Evolutionary conservation across 2,113 vertebrate genomes (phyloP), one percentile per base, ranked within the genome.

Genomic region (Microcebus ravelobensis): DNA sequence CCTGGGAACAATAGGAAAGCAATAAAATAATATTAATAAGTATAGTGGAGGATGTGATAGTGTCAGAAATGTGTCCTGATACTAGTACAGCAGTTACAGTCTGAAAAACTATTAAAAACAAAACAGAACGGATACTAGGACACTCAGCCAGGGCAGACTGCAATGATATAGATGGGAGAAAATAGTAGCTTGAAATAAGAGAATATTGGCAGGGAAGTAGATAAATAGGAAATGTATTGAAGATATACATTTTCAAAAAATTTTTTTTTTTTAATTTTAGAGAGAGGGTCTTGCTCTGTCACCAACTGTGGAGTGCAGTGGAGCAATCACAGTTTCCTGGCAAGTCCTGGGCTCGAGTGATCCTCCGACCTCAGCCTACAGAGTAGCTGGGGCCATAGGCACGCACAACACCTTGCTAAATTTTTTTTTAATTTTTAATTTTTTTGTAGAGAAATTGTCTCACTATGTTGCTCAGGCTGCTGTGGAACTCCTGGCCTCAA

Each of bases 61-160:
- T 25, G 63, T 74, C 31, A 42, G 27, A 74, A 52, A 17, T 39
- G 31, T 74, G 29, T 70, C 15, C 20, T 70, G 5, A 70, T 15
- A 27, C 15, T 0, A 71, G 29, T 23, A 52, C 10, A 84, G 8
- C 6, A 70, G 21, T 63, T 52, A 11, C 2, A 52, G 25, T 50
- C 12, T 61, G 17, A 74, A 92, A 17, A 63, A 36, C 18, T 31
- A 34, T 65, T 42, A 45, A 31, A 94, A 55, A 61, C 25, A 6
- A 57, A 12, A 8, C n/a, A 45, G 5, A 21, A 5, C 8, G 17
- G 48, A 82, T 6, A 25, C 4, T 12, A 48, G 9, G 36, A 50
- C 0, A 42, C 3, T 13, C 7, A 6, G 42, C 6, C 14, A 17
- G 3, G 74, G 20, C 2, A 17, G 29, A 63, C 1, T 79, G 25